A percentile compares a stretch with the other conserved stretches of the same genome.
These are phyloP conservation scores for Trilocha varians DNA, from an alignment of 2,888 invertebrate genomes.

Conservation along the genomic window DNA sequence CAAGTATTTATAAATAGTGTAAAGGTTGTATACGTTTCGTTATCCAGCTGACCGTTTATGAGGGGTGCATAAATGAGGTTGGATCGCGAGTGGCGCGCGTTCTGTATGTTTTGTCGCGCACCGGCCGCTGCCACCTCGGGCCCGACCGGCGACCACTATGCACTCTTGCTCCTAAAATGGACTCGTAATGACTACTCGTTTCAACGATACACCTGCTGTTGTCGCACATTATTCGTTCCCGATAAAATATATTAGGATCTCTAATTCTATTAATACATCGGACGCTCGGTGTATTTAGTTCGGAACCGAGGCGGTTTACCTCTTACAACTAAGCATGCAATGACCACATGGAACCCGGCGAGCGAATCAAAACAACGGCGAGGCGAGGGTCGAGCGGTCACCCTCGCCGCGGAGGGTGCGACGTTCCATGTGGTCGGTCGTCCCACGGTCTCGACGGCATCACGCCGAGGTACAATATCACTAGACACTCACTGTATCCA, in stretches of 20 bases:
- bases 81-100: slow-evolving; percentile 32
- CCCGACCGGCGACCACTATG: slow-evolving; percentile 47
- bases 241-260: slow-evolving; percentile 46
- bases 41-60: slow-evolving; percentile 55
- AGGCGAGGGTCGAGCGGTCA: background rate
- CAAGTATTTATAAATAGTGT: slow-evolving; percentile 14
- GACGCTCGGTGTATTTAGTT: slow-evolving; percentile 16
- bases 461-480: slow-evolving; percentile 1
- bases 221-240: slow-evolving; percentile 45
- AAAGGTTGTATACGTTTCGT: slow-evolving; percentile 38
- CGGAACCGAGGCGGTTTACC: slow-evolving; percentile 16
- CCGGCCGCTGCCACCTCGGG: slow-evolving; percentile 41
- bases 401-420: background rate
- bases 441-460: background rate
- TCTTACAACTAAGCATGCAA: slow-evolving; percentile 4
- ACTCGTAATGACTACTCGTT: slow-evolving; percentile 67
- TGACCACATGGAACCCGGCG: slow-evolving; percentile 36
- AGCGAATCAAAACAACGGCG: background rate
- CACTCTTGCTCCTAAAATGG: slow-evolving; percentile 66
- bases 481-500: slow-evolving; percentile 64
- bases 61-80: slow-evolving; percentile 63
- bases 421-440: slow-evolving; percentile 24
- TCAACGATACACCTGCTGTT: slow-evolving; percentile 60
- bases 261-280: slow-evolving; percentile 31
- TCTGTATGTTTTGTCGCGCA: slow-evolving; percentile 49